A percentile compares a stretch with the other conserved stretches of the same genome.
These are phyloP conservation scores for Agrotis segetum DNA, from an alignment of 2,888 invertebrate genomes.

Conservation along the genomic window DNA sequence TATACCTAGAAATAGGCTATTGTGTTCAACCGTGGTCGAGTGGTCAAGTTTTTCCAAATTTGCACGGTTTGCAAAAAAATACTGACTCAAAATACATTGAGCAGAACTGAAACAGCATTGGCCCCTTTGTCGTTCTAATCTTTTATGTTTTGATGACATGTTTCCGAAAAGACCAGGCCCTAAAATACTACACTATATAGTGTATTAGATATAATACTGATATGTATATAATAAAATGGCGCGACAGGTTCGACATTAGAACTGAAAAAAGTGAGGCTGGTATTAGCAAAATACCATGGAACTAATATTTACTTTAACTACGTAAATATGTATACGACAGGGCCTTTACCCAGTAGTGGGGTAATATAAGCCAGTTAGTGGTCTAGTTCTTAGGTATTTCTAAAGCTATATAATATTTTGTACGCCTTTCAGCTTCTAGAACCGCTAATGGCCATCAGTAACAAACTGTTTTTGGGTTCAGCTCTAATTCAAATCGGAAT, in stretches of 20 bases:
- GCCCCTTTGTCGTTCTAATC: too few relatives aligned
- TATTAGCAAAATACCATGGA: neutral
- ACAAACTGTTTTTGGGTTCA: constrained; percentile 83
- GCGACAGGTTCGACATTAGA: neutral
- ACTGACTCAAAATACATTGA: neutral
- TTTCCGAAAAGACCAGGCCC: too few relatives aligned
- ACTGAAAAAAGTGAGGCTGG: neutral
- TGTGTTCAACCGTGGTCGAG: constrained; percentile 7
- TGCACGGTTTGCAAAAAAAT: constrained; percentile 9
- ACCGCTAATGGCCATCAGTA: constrained; percentile 82
- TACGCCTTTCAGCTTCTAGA: constrained; percentile 81
- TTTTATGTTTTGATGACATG: too few relatives aligned
- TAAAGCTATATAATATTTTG: neutral
- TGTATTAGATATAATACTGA: too few relatives aligned
- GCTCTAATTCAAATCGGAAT: constrained; percentile 86
- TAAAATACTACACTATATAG: neutral
- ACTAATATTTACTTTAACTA: too few relatives aligned
- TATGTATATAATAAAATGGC: neutral
- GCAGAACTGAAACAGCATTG: neutral
- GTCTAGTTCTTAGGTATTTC: neutral
- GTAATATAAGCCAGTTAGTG: neutral
- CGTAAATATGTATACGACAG: too few relatives aligned
- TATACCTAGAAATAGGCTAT: constrained; percentile 22
- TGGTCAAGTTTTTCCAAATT: constrained; percentile 3
- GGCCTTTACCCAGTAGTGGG: neutral